Conservation (phyloP, 2,888 invertebrate genomes). For the Hirtodrosophila confusa region DNA sequence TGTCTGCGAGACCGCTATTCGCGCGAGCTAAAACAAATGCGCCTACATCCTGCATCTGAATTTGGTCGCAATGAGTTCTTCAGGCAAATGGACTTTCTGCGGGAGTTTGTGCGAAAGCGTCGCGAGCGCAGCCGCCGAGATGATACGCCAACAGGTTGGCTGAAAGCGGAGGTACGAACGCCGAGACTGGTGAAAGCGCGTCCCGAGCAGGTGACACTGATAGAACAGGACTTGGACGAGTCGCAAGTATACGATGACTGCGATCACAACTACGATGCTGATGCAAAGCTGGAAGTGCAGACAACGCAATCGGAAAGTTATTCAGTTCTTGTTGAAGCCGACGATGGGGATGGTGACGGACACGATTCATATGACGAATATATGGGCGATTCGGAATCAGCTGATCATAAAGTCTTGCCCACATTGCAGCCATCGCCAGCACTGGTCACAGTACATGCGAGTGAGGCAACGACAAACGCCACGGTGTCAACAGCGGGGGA, state of each 20-base stretch:
- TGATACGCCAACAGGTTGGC: slow-evolving; percentile 62
- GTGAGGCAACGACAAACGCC: slow-evolving; percentile 22
- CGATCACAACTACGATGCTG: slow-evolving; percentile 61
- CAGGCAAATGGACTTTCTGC: slow-evolving; percentile 80
- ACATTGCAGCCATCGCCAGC: slow-evolving; percentile 35
- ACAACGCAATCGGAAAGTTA: slow-evolving; percentile 67
- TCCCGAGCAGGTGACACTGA: slow-evolving; percentile 23
- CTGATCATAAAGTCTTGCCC: slow-evolving; percentile 47
- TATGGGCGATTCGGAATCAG: slow-evolving; percentile 38
- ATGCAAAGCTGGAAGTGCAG: slow-evolving; percentile 60
- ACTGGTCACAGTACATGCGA: slow-evolving; percentile 41
- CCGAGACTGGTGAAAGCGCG: slow-evolving; percentile 37
- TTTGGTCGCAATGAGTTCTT: slow-evolving; percentile 80
- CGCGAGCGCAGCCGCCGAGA: slow-evolving; percentile 74
- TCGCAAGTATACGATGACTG: slow-evolving; percentile 57
- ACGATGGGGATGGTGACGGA: slow-evolving; percentile 49
- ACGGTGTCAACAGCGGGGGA: slow-evolving; percentile 21
- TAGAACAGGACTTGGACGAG: slow-evolving; percentile 52
- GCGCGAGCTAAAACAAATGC: slow-evolving; percentile 82
- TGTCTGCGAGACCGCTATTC: slow-evolving; percentile 84
- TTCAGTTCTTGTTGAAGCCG: slow-evolving; percentile 68
- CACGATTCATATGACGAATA: slow-evolving; percentile 55
- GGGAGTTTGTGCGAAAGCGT: slow-evolving; percentile 80
- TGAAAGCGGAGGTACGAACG: slow-evolving; percentile 47
- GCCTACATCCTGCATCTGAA: slow-evolving; percentile 72